Conservation (phyloP, 2,113 vertebrate species). For the Lophochroa leadbeateri region DNA sequence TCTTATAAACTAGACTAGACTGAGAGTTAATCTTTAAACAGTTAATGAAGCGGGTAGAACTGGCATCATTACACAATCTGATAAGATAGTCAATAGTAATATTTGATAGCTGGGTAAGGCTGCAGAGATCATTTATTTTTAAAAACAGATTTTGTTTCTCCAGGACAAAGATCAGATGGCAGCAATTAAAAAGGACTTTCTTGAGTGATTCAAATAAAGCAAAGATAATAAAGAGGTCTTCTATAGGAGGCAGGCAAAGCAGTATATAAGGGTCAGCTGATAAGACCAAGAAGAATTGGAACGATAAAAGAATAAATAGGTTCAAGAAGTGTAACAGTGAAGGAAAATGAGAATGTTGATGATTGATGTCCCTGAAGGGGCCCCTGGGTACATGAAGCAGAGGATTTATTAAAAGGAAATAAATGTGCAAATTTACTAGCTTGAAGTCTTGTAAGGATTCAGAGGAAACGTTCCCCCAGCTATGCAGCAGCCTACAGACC, state of each 20-base stretch:
- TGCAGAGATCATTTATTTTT: background rate
- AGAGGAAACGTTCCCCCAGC: background rate
- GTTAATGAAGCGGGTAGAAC: background rate
- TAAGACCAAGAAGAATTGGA: slow-evolving; percentile 22
- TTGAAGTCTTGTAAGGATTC: background rate
- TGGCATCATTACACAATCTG: background rate
- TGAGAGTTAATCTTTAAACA: background rate
- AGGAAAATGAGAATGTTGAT: background rate
- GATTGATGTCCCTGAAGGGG: background rate
- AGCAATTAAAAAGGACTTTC: background rate
- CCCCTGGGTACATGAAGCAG: background rate
- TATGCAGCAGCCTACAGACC: background rate
- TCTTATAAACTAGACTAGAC: background rate
- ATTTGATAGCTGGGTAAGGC: background rate
- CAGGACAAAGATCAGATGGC: background rate
- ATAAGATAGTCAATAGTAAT: background rate
- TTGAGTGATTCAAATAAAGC: background rate
- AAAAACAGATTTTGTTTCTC: background rate
- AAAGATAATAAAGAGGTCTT: background rate
- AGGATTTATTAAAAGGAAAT: background rate
- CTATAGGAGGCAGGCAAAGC: background rate
- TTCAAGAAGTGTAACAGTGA: background rate
- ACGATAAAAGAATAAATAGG: background rate
- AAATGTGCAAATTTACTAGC: background rate
- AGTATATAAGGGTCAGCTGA: background rate